A percentile compares a stretch with the other conserved stretches of the same genome.
Conservation (phyloP, 1,140 invertebrate genomes). For the Andrena cerasifolii region DNA sequence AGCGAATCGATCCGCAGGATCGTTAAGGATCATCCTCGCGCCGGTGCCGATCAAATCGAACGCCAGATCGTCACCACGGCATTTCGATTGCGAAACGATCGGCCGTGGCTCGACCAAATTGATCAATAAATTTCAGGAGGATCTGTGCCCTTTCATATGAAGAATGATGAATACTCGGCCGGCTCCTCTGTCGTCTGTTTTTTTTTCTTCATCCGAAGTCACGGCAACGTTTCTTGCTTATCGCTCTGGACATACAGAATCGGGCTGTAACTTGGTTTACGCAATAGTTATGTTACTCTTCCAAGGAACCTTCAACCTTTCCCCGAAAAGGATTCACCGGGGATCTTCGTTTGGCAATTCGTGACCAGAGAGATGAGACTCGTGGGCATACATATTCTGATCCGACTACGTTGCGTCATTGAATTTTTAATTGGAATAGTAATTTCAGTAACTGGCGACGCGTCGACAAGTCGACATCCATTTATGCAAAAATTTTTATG, state of each 20-base stretch:
- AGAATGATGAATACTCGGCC: conserved; percentile 58
- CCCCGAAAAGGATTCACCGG: conserved; percentile 24
- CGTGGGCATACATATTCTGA: background rate
- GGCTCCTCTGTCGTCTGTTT: too few relatives aligned
- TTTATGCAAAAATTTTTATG: too few relatives aligned
- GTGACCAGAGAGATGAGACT: conserved; percentile 1
- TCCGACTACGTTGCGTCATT: background rate
- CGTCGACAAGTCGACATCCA: too few relatives aligned
- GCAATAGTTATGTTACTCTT: conserved; percentile 25
- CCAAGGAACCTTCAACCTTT: conserved; percentile 13
- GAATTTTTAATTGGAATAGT: conserved; percentile 7
- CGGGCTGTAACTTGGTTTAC: conserved; percentile 26
- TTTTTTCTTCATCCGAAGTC: background rate
- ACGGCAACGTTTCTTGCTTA: background rate
- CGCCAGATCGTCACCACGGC: conserved; percentile 7
- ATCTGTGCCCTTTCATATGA: conserved; percentile 60
- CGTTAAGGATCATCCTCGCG: conserved; percentile 18
- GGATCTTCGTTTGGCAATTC: background rate
- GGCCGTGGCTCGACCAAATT: conserved; percentile 42
- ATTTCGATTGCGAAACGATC: conserved; percentile 49
- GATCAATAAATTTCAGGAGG: conserved; percentile 64
- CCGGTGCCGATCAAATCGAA: conserved; percentile 4
- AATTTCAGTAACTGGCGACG: background rate
- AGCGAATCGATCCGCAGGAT: background rate
- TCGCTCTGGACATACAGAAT: background rate